Conservation (phyloP, 2,113 vertebrate genomes). For the Epinephelus fuscoguttatus region DNA sequence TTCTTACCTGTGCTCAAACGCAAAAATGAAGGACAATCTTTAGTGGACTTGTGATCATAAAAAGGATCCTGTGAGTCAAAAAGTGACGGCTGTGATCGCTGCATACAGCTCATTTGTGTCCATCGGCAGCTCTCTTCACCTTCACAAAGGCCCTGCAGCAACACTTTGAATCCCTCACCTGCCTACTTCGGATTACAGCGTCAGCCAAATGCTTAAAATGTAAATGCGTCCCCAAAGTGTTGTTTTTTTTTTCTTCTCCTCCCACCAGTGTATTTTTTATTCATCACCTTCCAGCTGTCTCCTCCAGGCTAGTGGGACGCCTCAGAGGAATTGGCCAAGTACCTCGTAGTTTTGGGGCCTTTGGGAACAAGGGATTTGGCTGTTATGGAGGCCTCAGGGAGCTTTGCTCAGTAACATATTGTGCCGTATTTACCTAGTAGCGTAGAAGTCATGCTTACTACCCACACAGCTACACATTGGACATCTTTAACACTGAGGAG, state of each 20-base stretch:
- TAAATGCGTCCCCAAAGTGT: constrained; percentile 22
- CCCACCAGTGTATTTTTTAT: constrained; percentile 37
- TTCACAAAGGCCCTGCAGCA: background rate
- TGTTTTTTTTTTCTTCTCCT: constrained; percentile 5
- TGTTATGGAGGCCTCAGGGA: background rate
- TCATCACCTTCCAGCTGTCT: constrained; percentile 39
- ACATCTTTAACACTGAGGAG: background rate
- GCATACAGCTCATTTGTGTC: constrained; percentile 1
- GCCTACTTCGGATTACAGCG: background rate
- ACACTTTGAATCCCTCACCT: constrained; percentile 14
- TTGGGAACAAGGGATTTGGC: constrained; percentile 17
- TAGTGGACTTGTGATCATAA: background rate
- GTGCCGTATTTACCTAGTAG: constrained; percentile 16
- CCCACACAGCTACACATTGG: background rate
- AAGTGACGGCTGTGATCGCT: background rate
- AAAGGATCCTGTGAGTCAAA: background rate
- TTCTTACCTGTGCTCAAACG: background rate
- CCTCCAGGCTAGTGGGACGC: constrained; percentile 7
- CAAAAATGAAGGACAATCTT: background rate
- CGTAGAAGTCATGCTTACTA: background rate
- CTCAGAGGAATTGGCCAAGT: constrained; percentile 32
- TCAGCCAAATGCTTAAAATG: constrained; percentile 36
- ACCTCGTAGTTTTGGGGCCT: background rate
- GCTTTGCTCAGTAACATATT: constrained; percentile 4
- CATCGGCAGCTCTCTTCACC: constrained; percentile 16